Conservation (phyloP, 2,888 invertebrate species). For the Drosophila atroscutellata region DNA sequence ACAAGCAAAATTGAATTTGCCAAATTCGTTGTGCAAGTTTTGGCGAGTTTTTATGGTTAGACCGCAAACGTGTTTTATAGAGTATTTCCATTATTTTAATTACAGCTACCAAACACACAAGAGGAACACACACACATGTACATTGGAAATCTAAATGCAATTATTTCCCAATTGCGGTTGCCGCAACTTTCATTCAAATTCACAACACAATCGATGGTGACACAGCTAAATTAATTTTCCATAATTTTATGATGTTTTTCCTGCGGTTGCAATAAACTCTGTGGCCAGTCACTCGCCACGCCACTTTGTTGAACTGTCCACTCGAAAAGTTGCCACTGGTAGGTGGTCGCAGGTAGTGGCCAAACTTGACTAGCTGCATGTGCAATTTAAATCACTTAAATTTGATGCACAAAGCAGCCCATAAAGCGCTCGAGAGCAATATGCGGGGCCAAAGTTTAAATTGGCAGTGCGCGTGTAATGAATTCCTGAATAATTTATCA, state of each 20-base stretch:
- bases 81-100: slow-evolving; percentile 77
- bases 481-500: slow-evolving; percentile 72
- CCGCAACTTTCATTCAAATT: slow-evolving; percentile 20
- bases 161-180: slow-evolving; percentile 78
- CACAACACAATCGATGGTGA: slow-evolving; percentile 24
- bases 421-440: slow-evolving; percentile 8
- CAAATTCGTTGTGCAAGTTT: slow-evolving; percentile 42
- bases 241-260: slow-evolving; percentile 65
- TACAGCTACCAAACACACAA: slow-evolving; percentile 54
- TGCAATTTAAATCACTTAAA: slow-evolving; percentile 67
- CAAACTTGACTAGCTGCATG: slow-evolving; percentile 33
- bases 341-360: slow-evolving; percentile 18
- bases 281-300: background rate
- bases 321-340: slow-evolving; percentile 4
- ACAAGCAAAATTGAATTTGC: slow-evolving; percentile 28
- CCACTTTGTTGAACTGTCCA: slow-evolving; percentile 13
- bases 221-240: slow-evolving; percentile 68
- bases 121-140: slow-evolving; percentile 2
- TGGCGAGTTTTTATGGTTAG: slow-evolving; percentile 47
- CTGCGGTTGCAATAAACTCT: slow-evolving; percentile 45
- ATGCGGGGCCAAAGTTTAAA: slow-evolving; percentile 34
- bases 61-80: slow-evolving; percentile 58
- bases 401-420: slow-evolving; percentile 30
- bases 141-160: slow-evolving; percentile 48
- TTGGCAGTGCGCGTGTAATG: slow-evolving; percentile 65